phyloP scores from a whole-genome alignment of 1,140 invertebrate genomes.

The Chrysoperla carnea region DNA sequence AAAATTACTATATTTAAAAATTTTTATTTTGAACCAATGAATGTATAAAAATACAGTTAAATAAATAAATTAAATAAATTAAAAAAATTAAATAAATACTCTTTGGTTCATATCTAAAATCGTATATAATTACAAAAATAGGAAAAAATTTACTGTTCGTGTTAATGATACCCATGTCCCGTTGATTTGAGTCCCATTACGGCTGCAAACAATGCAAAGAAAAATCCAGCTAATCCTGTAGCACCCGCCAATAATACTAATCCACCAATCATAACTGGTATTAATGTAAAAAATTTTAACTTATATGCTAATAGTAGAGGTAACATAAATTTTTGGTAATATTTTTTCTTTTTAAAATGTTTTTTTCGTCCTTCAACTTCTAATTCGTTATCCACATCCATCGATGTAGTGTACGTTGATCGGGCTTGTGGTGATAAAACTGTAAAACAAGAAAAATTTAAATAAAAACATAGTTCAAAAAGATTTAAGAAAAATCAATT shows the following conservation, averaged over 20 bases:
- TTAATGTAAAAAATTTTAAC: conserved; percentile 59
- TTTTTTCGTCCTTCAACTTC: conserved; percentile 15
- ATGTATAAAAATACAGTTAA: too few relatives aligned
- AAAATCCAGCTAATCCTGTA: conserved; percentile 63
- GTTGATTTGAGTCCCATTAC: conserved; percentile 24
- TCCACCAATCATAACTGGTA: conserved; percentile 55
- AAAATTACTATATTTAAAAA: too few relatives aligned
- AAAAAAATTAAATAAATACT: too few relatives aligned
- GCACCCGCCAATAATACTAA: conserved; percentile 52
- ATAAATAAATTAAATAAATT: too few relatives aligned
- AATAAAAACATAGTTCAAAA: too few relatives aligned
- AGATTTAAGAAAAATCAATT: too few relatives aligned
- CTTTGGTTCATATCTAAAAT: too few relatives aligned
- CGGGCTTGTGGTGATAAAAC: too few relatives aligned
- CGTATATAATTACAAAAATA: neutral
- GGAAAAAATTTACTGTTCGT: neutral
- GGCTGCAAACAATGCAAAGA: conserved; percentile 61
- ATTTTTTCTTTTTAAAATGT: conserved; percentile 30
- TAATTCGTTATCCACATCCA: conserved; percentile 4
- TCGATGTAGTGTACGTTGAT: too few relatives aligned
- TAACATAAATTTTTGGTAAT: conserved; percentile 48
- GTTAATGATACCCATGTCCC: neutral
- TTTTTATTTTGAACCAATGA: too few relatives aligned
- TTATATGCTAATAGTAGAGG: conserved; percentile 64
- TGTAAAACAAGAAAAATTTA: too few relatives aligned